A percentile compares a stretch with the other conserved stretches of the same genome.
Conservation (phyloP, 2,797 vertebrate genomes). For the Hypotaenidia philippensis region DNA sequence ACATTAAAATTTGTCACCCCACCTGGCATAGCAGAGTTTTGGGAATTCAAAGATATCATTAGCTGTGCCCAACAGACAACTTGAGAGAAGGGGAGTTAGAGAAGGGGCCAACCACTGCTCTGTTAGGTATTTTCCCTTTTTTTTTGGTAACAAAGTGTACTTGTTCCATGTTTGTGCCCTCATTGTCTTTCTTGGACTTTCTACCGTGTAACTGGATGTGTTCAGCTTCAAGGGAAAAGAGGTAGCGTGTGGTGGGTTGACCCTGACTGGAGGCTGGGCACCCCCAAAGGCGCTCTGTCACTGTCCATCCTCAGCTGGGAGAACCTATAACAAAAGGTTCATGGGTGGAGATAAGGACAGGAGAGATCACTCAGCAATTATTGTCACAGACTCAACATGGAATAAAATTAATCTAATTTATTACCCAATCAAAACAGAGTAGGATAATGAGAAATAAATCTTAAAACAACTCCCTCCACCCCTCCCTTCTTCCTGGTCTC, state of each 20-base stretch:
- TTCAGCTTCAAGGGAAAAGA: background rate
- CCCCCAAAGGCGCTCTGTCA: too few species aligned
- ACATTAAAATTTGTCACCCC: background rate
- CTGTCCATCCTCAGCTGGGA: too few species aligned
- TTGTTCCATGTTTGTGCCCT: background rate
- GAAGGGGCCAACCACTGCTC: background rate
- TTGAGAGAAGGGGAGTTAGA: background rate
- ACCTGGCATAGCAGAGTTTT: background rate
- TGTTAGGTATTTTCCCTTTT: accelerated
- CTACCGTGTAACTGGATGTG: background rate
- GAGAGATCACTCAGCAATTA: too few species aligned
- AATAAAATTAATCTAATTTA: too few species aligned
- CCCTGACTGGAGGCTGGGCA: too few species aligned
- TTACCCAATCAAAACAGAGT: too few species aligned
- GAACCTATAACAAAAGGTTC: too few species aligned
- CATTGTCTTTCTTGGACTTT: background rate
- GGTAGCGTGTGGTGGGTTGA: background rate
- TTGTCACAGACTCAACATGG: too few species aligned
- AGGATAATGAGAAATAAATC: too few species aligned
- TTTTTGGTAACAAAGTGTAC: background rate
- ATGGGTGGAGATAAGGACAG: too few species aligned
- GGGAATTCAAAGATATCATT: background rate
- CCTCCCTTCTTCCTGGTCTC: too few species aligned
- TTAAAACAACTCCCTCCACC: too few species aligned
- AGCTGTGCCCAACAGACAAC: background rate